Evolutionary conservation across 2,888 invertebrate genomes (phyloP).

Genomic region (Melinaea menophilus): DNA sequence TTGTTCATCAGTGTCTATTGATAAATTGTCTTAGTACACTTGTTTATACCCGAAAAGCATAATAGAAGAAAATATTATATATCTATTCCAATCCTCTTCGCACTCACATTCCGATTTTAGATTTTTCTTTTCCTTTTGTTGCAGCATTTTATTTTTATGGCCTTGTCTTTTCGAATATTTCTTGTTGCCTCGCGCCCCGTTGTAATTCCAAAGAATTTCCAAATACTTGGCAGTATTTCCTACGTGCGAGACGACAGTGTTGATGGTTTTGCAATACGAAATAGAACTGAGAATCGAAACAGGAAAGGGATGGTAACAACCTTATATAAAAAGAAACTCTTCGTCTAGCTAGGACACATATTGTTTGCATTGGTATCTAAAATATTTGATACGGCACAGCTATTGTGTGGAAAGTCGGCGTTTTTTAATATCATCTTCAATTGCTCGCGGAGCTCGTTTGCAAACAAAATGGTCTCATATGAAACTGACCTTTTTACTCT

Average conservation of each 20-base stretch:
- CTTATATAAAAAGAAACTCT: slow-evolving; percentile 32
- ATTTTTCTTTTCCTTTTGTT: slow-evolving; percentile 53
- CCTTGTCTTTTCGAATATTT: slow-evolving; percentile 57
- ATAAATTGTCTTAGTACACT: background rate
- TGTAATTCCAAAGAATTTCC: slow-evolving; percentile 51
- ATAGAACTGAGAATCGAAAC: slow-evolving; percentile 38
- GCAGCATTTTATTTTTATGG: slow-evolving; percentile 63
- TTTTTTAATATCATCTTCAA: slow-evolving; percentile 48
- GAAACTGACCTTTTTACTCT: slow-evolving; percentile 59
- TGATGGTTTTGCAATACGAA: slow-evolving; percentile 37
- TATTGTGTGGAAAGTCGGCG: slow-evolving; percentile 40
- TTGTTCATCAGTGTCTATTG: no score
- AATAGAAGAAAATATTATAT: slow-evolving; percentile 14
- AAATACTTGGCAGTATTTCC: slow-evolving; percentile 50
- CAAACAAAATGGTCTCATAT: slow-evolving; percentile 56
- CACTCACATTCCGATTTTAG: slow-evolving; percentile 52
- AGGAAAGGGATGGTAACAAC: slow-evolving; percentile 34
- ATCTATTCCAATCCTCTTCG: slow-evolving; percentile 37
- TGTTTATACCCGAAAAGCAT: background rate
- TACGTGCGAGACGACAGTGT: slow-evolving; percentile 35
- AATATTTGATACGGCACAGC: slow-evolving; percentile 41
- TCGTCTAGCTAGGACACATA: slow-evolving; percentile 28
- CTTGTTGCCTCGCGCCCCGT: slow-evolving; percentile 42
- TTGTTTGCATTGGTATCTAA: slow-evolving; percentile 36
- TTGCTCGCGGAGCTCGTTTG: slow-evolving; percentile 55